Evolutionary conservation across 2,888 invertebrate species (phyloP), one percentile per base, ranked within the genome.

Genomic region (Magallana nippona): DNA sequence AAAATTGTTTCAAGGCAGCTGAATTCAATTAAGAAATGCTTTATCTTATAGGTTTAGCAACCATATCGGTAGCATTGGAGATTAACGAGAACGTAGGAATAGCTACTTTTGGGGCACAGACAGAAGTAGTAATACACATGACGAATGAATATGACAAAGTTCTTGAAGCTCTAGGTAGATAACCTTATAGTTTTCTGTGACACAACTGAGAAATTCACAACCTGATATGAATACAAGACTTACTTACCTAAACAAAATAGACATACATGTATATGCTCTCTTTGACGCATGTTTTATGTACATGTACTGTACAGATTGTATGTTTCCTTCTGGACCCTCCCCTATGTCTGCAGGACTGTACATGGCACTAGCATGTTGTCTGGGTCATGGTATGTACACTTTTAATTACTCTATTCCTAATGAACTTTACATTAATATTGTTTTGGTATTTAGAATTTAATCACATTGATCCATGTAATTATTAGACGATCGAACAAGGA

Each of bases 81-180:
- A 71, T 83, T 19, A 22, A 71, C 27, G 83, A 83, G 57, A 83
- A 83, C 19, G 58, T 83, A 58, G 80, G 80, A 19, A 57, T 83
- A 15, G 56, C 80, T 27, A 83, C 83, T n/a, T 80, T 83, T 32
- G 83, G 83, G 11, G 32, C 71, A 15, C 19, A 83, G 2, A 44
- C 83, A 10, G 57, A 57, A 10, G 83, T 83, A 3, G 58, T 79
- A 13, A 57, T 71, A 13, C 83, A 83, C 19, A 71, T 83, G 57
- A 83, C 83, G 10, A 83, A 63, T 55, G 63, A 83, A 56, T 83
- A 83, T 55, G 15, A 80, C n/a, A 83, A 71, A 55, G 80, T 83
- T 8, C 27, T 32, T 56, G 57, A 79, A 10, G 55, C 71, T 8
- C 17, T 83, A 15, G 44, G 83, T 83, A 71, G 2, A n/a, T n/a